Conservation (phyloP, 2,888 invertebrate genomes). For the Idaea biselata region DNA sequence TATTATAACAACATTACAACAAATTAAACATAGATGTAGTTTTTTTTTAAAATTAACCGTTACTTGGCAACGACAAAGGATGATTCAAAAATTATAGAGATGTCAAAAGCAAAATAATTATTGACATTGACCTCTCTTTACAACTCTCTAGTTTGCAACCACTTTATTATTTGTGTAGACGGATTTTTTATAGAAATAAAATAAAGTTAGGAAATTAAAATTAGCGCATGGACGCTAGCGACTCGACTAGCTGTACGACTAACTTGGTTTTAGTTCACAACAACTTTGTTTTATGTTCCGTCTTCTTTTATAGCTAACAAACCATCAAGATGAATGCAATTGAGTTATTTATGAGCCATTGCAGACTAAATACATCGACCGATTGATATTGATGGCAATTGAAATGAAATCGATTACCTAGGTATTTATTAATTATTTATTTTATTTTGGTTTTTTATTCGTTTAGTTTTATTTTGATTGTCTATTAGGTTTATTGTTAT, state of each 20-base stretch:
- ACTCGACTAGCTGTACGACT: too few species aligned
- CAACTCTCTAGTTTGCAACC: not conserved
- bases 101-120: not conserved
- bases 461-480: too few species aligned
- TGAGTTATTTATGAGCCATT: not conserved
- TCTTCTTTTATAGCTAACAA: not conserved
- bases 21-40: constrained; percentile 11
- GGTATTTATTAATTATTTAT: too few species aligned
- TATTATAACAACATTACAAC: not conserved
- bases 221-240: too few species aligned
- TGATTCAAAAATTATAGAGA: not conserved
- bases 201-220: too few species aligned
- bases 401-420: too few species aligned
- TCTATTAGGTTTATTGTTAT: too few species aligned
- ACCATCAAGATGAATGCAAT: not conserved
- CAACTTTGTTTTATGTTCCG: not conserved
- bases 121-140: not conserved
- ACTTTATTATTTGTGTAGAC: too few species aligned
- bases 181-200: too few species aligned
- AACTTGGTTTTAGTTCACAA: not conserved
- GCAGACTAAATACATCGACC: not conserved
- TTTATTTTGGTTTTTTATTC: too few species aligned
- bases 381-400: too few species aligned
- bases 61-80: not conserved
- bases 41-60: not conserved